Conservation (phyloP, 2,113 vertebrate genomes). For the Ardeotis arabs region DNA sequence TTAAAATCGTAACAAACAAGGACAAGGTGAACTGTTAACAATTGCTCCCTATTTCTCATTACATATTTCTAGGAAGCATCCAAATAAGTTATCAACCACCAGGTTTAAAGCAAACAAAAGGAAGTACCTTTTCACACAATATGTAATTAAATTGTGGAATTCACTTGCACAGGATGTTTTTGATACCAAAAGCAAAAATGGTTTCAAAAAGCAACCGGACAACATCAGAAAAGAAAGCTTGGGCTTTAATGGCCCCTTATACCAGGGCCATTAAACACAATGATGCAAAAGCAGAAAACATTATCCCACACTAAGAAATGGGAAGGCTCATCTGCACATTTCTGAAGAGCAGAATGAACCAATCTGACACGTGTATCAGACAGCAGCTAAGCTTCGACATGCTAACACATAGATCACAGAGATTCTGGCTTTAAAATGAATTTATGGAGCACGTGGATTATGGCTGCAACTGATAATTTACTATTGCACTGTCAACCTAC, state of each 20-base stretch:
- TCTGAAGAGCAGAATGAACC: conserved; percentile 31
- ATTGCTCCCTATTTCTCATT: conserved; percentile 24
- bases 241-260: not conserved
- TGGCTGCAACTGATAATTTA: conserved; percentile 51
- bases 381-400: conserved; percentile 31
- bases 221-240: not conserved
- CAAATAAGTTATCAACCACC: conserved; percentile 36
- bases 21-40: conserved; percentile 39
- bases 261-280: not conserved
- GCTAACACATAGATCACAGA: conserved; percentile 56
- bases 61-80: conserved; percentile 40
- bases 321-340: not conserved
- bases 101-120: conserved; percentile 59
- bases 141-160: conserved; percentile 44
- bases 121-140: conserved; percentile 9
- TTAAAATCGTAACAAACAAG: conserved; percentile 18
- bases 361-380: conserved; percentile 20
- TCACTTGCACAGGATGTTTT: not conserved
- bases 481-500: conserved; percentile 2
- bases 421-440: conserved; percentile 47
- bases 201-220: not conserved
- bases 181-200: not conserved
- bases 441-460: conserved; percentile 49
- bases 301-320: not conserved
- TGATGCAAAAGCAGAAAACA: not conserved